Conservation (phyloP, 2,113 vertebrate species). For the Vidua chalybeata region DNA sequence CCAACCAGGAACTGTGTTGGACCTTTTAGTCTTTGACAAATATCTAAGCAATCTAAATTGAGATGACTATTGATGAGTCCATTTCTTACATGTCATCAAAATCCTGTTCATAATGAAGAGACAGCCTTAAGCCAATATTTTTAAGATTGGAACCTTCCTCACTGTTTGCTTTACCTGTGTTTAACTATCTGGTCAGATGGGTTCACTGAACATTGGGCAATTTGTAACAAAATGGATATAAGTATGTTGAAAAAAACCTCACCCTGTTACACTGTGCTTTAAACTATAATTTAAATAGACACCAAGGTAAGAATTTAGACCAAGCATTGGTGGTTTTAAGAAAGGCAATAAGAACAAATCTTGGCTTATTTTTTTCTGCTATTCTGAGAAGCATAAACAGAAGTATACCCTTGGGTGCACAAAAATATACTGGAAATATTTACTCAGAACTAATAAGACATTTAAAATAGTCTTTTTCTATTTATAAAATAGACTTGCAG, state of each 20-base stretch:
- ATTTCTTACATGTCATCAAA: not conserved
- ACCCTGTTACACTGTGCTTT: not conserved
- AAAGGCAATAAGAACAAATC: not conserved
- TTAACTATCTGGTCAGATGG: not conserved
- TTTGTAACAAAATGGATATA: not conserved
- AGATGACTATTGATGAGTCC: not conserved
- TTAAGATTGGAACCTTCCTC: not conserved
- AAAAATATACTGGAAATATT: not conserved
- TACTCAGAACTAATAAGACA: not conserved
- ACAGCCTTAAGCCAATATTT: not conserved
- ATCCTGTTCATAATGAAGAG: not conserved
- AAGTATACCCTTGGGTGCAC: not conserved
- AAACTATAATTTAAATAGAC: not conserved
- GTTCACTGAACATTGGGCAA: not conserved
- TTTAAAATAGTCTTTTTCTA: not conserved
- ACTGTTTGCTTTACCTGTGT: not conserved
- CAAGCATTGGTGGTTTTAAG: not conserved
- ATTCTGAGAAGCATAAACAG: not conserved
- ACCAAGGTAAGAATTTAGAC: not conserved
- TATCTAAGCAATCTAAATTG: not conserved
- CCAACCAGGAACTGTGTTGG: not conserved
- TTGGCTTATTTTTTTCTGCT: not conserved
- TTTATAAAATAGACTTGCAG: not conserved
- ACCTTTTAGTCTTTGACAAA: not conserved
- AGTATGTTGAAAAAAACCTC: not conserved